These are phyloP conservation scores for Copidosoma aretas DNA, from an alignment of 2,888 invertebrate genomes.

Conservation along the genomic window DNA sequence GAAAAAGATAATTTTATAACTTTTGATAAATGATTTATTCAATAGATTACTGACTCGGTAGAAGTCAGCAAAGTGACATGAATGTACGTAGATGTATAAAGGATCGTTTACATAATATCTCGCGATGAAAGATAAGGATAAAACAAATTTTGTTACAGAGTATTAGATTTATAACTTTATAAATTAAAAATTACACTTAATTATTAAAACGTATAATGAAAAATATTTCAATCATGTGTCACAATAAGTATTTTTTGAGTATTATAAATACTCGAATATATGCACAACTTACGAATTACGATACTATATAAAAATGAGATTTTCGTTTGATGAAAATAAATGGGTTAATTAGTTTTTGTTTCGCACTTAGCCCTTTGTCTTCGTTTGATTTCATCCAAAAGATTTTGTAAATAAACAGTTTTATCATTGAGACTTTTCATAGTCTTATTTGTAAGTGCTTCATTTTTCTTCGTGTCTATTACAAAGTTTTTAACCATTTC, in stretches of 20 bases:
- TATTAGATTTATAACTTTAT: no score
- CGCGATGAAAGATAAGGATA: no score
- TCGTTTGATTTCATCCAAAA: background rate
- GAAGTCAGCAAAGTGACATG: no score
- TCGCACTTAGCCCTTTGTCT: background rate
- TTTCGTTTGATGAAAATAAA: background rate
- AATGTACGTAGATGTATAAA: no score
- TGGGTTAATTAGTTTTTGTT: background rate
- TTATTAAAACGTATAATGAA: background rate
- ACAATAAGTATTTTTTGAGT: background rate
- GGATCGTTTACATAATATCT: no score
- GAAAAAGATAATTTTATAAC: no score
- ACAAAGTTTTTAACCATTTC: background rate
- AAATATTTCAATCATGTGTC: background rate
- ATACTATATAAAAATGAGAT: background rate
- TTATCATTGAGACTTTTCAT: background rate
- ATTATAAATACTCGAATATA: background rate
- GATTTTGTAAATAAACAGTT: background rate
- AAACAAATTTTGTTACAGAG: no score
- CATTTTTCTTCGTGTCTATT: background rate
- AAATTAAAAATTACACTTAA: no score
- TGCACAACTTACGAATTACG: background rate
- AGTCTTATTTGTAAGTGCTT: background rate
- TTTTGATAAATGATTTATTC: no score
- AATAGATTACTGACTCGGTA: no score